Base-by-base conservation (phyloP, 1,140 invertebrate genomes). In the Ceratina japonica region DNA sequence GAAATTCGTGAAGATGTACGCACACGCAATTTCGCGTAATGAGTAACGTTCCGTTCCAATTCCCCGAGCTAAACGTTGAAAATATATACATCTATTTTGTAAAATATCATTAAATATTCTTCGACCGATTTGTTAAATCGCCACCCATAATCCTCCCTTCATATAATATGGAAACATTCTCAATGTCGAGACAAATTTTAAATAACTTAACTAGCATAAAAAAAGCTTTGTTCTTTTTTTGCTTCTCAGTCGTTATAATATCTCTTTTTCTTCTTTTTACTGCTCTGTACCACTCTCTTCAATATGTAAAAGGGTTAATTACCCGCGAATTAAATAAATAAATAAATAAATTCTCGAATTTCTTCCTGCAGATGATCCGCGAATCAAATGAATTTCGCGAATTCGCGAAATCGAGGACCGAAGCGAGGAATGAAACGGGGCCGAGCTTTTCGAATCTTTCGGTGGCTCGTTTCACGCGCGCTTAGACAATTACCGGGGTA, bases 381-480 rank as follows among this genome's bases (percentile, higher is more conserved):
- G 16, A 61, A 18, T 22, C 66, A 37, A 37, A 70, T 27, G 16
- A 27, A 27, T 73, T 73, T 7, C 54, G 5, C 15, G 24, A 27
- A 31, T 56, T 56, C 51, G 51, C 10, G 10, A 24, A 66, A 3
- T 22, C 20, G 44, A 16, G 5, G 4, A 54, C 52, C 7, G 16
- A 51, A 8, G 1, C 7, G 2, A 12, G n/a, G 52, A 44, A 37
- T 24, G 56, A 15, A 1, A 44, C 15, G 52, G 1, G 12, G 24
- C 2, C 5, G 12, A n/a, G 31, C 15, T 18, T 59, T 75, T 75
- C 12, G 49, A 62, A 76, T 71, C 49, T 77, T 71, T 62, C 49
- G 15, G 31, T 49, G 56, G 75, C 44, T 77, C 66, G 75, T 71
- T 77, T 77, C 59, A 77, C 68, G 75, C 75, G 75, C 59, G 75